Base-by-base conservation (phyloP, 2,797 vertebrate genomes). In the Oreochromis mossambicus region DNA sequence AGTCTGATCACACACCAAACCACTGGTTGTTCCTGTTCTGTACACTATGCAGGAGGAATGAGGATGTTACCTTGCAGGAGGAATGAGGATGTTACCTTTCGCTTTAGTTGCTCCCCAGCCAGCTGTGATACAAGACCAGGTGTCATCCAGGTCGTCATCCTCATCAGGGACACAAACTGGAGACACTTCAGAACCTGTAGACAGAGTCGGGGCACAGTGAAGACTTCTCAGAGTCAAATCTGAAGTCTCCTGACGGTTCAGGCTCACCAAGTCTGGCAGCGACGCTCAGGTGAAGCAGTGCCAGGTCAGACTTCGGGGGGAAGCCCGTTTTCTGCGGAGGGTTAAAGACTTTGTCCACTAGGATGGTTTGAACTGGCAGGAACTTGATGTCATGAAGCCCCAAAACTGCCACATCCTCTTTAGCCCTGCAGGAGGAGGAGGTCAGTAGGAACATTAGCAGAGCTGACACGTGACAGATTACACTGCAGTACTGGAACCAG, bases 101-200 rank as follows among this genome's bases (percentile, higher is more conserved):
- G 89, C 83, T 7, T 26, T 83, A 1, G 79, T 87, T 2, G 77
- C 5, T 4, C 95, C 94, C 96, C 96, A 97, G 29, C 96, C 95
- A 0, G 94, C 86, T 2, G 95, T 95, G 50, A 95, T 50, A 61
- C 96, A 96, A 4, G 83, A 86, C 86, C 90, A 95, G 87, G 80
- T 82, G 43, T 90, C 48, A 7, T 95, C 92, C 6, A 92, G 81
- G 3, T 87, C 84, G 4, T 89, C 80, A 4, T 95, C 89, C n/a
- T 95, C 90, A 8, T 94, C 91, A 1, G 92, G 94, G 46, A 96
- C 19, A 79, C 95, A 97, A 4, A 94, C 85, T 0, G 94, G 95
- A 38, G 52, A 87, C 61, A 95, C 86, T 0, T 78, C 66, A 3
- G 52, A 43, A 14, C 89, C 95, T 96, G 83, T 21, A 84, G 46